Base-by-base conservation (phyloP, 2,888 invertebrate species). In the Caenorhabditis japonica region DNA sequence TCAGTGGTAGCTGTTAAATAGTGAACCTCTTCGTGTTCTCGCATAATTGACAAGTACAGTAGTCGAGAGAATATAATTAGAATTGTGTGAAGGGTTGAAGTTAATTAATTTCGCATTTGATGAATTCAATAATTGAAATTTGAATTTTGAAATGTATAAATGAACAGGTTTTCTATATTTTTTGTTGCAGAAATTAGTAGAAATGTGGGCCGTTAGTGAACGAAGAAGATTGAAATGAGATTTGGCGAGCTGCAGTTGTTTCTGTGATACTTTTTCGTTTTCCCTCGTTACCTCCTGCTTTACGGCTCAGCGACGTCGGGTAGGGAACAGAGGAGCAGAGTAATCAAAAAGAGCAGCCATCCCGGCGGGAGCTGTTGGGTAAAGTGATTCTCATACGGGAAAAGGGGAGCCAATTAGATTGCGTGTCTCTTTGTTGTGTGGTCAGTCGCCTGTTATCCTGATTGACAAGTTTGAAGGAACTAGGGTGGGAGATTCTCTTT, bases 171-270 rank as follows among this genome's bases (percentile, higher is more conserved):
- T 8, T 4, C 8, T 15, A 0, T 23, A 25, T 56, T 21, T 41
- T 15, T 52, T 25, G 33, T 13, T 4, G 34, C 19, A 21, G 34
- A 41, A 49, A 49, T 56, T 13, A 3, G 34, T 33, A 21, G 34
- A 41, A 49, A 49, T 56, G 56, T 66, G 33, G 56, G 41, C 39
- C 51, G 38, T 47, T 34, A 53, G 49, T n/a, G n/a, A n/a, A n/a
- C n/a, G n/a, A n/a, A n/a, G n/a, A n/a, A n/a, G n/a, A n/a, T n/a
- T n/a, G n/a, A n/a, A n/a, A n/a, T n/a, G n/a, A n/a, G n/a, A n/a
- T n/a, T n/a, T n/a, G n/a, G 44, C 38, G 34, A 47, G 66, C 56
- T 56, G 49, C 66, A 66, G 66, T 66, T 66, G 66, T 56, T 66
- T 44, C 66, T 66, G 66, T 66, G 56, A 66, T 66, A 66, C 66